Percentiles rank a stretch among this genome's conserved stretches.
These are phyloP conservation scores for Xiphydria camelus DNA, from an alignment of 2,888 invertebrate species.

Conservation along the genomic window DNA sequence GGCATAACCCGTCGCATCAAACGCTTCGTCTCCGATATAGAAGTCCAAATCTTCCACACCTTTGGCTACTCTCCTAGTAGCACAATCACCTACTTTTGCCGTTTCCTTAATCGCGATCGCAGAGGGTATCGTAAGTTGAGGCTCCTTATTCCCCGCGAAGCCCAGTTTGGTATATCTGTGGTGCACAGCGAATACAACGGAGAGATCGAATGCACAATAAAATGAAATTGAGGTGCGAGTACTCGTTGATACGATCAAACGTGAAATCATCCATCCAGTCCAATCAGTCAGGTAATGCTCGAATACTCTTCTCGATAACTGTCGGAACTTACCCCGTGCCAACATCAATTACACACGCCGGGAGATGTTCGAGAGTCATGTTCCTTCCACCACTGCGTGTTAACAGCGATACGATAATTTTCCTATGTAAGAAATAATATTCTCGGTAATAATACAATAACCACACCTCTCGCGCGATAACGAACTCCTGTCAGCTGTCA, in stretches of 20 bases:
- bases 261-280: too few species aligned
- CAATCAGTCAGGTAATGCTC: too few species aligned
- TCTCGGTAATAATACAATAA: not conserved
- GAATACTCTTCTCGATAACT: too few species aligned
- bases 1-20: constrained; percentile 95
- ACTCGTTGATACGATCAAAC: too few species aligned
- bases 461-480: not conserved
- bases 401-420: too few species aligned
- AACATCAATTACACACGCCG: constrained; percentile 99
- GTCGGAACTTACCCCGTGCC: constrained; percentile 85
- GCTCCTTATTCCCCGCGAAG: constrained; percentile 98
- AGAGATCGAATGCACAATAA: too few species aligned
- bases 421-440: too few species aligned
- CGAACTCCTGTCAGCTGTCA: not conserved
- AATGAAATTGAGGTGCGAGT: too few species aligned
- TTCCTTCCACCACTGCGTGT: not conserved
- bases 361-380: constrained; percentile 78
- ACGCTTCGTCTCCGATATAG: constrained; percentile 98
- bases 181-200: too few species aligned
- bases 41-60: constrained; percentile 99
- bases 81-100: constrained; percentile 94
- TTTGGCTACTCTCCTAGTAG: constrained; percentile 84
- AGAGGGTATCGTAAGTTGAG: constrained; percentile 98
- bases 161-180: constrained; percentile 97
- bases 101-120: constrained; percentile 98